A percentile compares a stretch with the other conserved stretches of the same genome.
phyloP scores from a whole-genome alignment of 2,888 invertebrate species.

The Mantis religiosa region DNA sequence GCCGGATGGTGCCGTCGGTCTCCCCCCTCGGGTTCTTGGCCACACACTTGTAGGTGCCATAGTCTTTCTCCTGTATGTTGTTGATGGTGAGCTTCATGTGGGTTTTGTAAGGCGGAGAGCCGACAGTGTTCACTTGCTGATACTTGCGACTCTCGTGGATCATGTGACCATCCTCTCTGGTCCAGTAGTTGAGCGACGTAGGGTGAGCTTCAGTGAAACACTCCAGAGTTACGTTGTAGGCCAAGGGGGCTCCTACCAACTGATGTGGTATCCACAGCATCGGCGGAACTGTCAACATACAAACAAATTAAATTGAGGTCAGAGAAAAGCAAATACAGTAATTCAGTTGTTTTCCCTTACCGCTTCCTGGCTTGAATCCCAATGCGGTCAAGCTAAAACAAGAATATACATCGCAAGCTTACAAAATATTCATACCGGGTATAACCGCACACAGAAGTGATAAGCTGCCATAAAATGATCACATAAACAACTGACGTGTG shows the following conservation, averaged over 20 bases:
- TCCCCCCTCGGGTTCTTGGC: conserved; percentile 89
- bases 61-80: conserved; percentile 72
- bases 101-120: conserved; percentile 72
- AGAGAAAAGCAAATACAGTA: neutral
- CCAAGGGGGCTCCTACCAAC: conserved; percentile 78
- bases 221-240: conserved; percentile 78
- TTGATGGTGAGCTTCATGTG: conserved; percentile 82
- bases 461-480: no score
- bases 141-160: conserved; percentile 82
- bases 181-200: conserved; percentile 87
- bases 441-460: no score
- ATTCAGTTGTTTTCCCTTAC: neutral
- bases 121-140: conserved; percentile 58
- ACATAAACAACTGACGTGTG: no score
- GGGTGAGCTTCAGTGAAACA: conserved; percentile 90
- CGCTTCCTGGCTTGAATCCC: neutral
- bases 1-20: conserved; percentile 82
- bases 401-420: no score
- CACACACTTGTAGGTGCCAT: conserved; percentile 82
- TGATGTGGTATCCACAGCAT: conserved; percentile 91
- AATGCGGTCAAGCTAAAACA: no score
- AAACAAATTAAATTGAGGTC: neutral
- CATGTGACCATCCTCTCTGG: conserved; percentile 81
- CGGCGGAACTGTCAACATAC: conserved; percentile 66
- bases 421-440: no score